These are phyloP conservation scores for Cryptus armator DNA, from an alignment of 2,888 invertebrate species.

Conservation along the genomic window DNA sequence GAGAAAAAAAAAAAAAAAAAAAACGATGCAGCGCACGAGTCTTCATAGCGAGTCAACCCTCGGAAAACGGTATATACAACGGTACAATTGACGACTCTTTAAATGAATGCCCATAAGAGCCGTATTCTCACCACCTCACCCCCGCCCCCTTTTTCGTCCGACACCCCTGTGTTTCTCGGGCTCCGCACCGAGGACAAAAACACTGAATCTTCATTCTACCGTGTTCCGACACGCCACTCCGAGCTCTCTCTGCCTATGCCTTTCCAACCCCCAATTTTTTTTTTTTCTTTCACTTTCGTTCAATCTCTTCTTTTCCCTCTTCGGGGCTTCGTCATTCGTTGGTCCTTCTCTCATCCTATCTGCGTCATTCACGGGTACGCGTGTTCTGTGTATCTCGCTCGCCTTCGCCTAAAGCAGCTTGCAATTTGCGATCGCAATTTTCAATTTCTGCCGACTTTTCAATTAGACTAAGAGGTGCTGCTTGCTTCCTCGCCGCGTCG, in stretches of 20 bases:
- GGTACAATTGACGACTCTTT: slow-evolving; percentile 84
- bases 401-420: slow-evolving; percentile 83
- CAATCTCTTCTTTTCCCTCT: slow-evolving; percentile 5
- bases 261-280: slow-evolving; percentile 1
- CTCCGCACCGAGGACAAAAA: slow-evolving; percentile 81
- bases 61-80: slow-evolving; percentile 79
- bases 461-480: slow-evolving; percentile 85
- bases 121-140: slow-evolving; percentile 60
- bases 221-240: slow-evolving; percentile 77
- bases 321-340: slow-evolving; percentile 32
- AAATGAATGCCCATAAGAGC: slow-evolving; percentile 82
- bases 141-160: slow-evolving; percentile 43
- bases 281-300: slow-evolving; percentile 38
- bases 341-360: slow-evolving; percentile 55
- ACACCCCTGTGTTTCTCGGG: slow-evolving; percentile 59
- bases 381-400: slow-evolving; percentile 68
- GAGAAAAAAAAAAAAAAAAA: too few relatives aligned
- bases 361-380: slow-evolving; percentile 57
- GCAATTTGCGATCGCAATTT: slow-evolving; percentile 85
- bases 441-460: slow-evolving; percentile 85
- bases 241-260: slow-evolving; percentile 50
- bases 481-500: slow-evolving; percentile 69
- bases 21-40: slow-evolving; percentile 22
- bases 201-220: slow-evolving; percentile 84
- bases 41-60: slow-evolving; percentile 76